Conservation (phyloP, 2,113 vertebrate genomes). For the Blennius ocellaris region DNA sequence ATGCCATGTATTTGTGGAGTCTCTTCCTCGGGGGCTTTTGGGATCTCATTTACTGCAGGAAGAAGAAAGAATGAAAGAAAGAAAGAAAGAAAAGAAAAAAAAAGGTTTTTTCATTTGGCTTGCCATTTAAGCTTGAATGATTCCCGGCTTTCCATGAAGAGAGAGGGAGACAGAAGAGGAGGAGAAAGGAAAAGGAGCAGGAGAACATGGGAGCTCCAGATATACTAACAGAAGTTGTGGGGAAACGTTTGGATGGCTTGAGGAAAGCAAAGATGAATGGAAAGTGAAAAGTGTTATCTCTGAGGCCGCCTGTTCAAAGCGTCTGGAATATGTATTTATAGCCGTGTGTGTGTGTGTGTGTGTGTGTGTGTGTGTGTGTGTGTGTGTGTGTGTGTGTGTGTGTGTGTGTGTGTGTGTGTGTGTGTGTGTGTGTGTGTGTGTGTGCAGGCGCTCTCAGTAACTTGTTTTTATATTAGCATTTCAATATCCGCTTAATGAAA, state of each 20-base stretch:
- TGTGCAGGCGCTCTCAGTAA: conserved; percentile 36
- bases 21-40: conserved; percentile 63
- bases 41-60: conserved; percentile 67
- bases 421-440: background rate
- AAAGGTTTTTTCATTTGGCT: conserved; percentile 51
- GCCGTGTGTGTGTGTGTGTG: background rate
- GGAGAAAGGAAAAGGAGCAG: conserved; percentile 4
- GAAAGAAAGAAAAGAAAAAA: too few species aligned
- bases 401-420: too few species aligned
- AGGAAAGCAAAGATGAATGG: conserved; percentile 19
- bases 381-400: too few species aligned
- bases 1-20: conserved; percentile 64
- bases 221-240: conserved; percentile 11
- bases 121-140: conserved; percentile 75
- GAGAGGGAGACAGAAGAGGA: conserved; percentile 13
- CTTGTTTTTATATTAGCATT: conserved; percentile 61
- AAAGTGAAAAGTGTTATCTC: conserved; percentile 37
- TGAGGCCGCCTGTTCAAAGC: conserved; percentile 35
- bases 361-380: too few species aligned
- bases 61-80: background rate
- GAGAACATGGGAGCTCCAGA: background rate
- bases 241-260: conserved; percentile 9
- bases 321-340: conserved; percentile 46
- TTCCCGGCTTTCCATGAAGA: conserved; percentile 43
- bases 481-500: conserved; percentile 63